phyloP scores from a whole-genome alignment of 2,888 invertebrate species.

The Alsophila aescularia region DNA sequence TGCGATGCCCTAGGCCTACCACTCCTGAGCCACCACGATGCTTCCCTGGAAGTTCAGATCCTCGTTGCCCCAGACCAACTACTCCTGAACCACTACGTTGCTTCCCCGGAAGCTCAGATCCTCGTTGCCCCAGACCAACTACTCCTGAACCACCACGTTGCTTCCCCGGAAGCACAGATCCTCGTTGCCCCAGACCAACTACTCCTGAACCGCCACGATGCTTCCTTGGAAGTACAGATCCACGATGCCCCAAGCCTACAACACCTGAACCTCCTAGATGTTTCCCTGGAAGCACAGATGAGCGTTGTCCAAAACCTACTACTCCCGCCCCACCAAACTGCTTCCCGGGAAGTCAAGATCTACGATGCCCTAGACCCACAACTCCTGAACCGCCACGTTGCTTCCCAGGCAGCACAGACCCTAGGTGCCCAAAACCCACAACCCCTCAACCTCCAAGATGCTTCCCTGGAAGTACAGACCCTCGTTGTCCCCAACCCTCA shows the following conservation, averaged over 20 bases:
- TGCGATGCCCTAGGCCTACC: slow-evolving; percentile 42
- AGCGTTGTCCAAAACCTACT: slow-evolving; percentile 42
- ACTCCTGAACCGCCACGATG: slow-evolving; percentile 44
- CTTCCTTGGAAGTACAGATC: slow-evolving; percentile 45
- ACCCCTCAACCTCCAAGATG: slow-evolving; percentile 54
- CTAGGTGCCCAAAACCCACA: slow-evolving; percentile 59
- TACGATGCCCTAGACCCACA: slow-evolving; percentile 45
- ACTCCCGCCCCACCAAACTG: slow-evolving; percentile 42
- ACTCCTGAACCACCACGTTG: slow-evolving; percentile 44
- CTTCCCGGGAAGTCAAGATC: slow-evolving; percentile 57
- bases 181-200: slow-evolving; percentile 48
- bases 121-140: slow-evolving; percentile 51
- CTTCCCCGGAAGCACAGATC: slow-evolving; percentile 44
- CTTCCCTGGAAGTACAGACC: slow-evolving; percentile 55
- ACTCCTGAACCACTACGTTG: slow-evolving; percentile 40
- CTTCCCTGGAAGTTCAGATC: slow-evolving; percentile 45
- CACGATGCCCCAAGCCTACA: slow-evolving; percentile 49
- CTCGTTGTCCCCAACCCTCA: slow-evolving; percentile 55
- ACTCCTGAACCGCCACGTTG: slow-evolving; percentile 39
- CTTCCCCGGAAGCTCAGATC: slow-evolving; percentile 57
- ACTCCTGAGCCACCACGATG: slow-evolving; percentile 28
- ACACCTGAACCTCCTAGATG: slow-evolving; percentile 44
- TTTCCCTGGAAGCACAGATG: slow-evolving; percentile 43
- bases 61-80: slow-evolving; percentile 43
- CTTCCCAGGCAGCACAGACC: slow-evolving; percentile 44